phyloP scores from a whole-genome alignment of 2,797 vertebrate species.

The Pseudochirops corinnae region DNA sequence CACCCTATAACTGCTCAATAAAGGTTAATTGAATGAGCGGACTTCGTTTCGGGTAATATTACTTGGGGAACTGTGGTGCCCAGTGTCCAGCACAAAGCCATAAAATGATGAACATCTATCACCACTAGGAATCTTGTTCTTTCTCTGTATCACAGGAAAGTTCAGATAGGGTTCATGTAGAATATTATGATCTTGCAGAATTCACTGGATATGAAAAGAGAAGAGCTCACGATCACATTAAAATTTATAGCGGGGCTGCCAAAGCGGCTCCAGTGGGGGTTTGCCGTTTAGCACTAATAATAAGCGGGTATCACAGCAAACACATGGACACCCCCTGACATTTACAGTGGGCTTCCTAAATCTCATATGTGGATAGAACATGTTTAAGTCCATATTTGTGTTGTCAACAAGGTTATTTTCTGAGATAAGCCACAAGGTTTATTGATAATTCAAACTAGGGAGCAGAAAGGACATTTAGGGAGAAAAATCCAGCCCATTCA shows the following conservation, averaged over 20 bases:
- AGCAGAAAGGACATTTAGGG: conserved; percentile 55
- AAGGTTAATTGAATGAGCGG: conserved; percentile 70
- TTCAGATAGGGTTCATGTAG: conserved; percentile 76
- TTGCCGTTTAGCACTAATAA: conserved; percentile 74
- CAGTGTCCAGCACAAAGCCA: conserved; percentile 57
- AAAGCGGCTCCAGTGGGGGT: conserved; percentile 34
- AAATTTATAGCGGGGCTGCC: conserved; percentile 72
- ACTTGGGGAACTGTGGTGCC: conserved; percentile 67
- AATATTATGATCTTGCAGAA: conserved; percentile 80
- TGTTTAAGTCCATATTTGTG: conserved; percentile 71
- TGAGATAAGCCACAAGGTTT: conserved; percentile 61
- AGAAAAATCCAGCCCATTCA: conserved; percentile 49
- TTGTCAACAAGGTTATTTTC: conserved; percentile 75
- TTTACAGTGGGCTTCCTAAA: conserved; percentile 74
- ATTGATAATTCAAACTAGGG: conserved; percentile 69
- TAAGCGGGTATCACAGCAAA: conserved; percentile 70
- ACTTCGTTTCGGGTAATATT: conserved; percentile 71
- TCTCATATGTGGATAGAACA: conserved; percentile 60
- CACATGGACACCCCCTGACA: conserved; percentile 66
- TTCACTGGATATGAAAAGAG: conserved; percentile 74
- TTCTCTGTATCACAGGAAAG: conserved; percentile 57
- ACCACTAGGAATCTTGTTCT: conserved; percentile 68
- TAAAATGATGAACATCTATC: conserved; percentile 73
- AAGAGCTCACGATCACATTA: conserved; percentile 74
- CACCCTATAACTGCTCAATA: conserved; percentile 65